phyloP scores from a whole-genome alignment of 2,888 invertebrate genomes.

The Dromius quadrimaculatus region DNA sequence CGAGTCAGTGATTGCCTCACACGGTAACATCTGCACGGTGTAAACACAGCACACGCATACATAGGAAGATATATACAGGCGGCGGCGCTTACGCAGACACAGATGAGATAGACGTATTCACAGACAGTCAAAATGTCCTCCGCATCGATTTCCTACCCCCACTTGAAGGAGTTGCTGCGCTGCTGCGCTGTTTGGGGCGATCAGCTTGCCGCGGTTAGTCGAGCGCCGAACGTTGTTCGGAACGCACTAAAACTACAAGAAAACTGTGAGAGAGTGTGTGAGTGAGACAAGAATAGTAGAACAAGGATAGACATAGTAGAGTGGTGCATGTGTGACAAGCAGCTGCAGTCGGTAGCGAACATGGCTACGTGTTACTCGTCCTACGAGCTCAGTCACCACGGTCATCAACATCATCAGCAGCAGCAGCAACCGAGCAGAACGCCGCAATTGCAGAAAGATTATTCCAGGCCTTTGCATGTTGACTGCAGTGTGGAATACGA shows the following conservation, averaged over 20 bases:
- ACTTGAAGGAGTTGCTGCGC: constrained; percentile 57
- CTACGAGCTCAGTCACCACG: constrained; percentile 63
- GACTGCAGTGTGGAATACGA: constrained; percentile 94
- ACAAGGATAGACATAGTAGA: neutral
- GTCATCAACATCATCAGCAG: constrained; percentile 60
- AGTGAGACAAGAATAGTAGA: constrained; percentile 11
- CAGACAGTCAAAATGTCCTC: constrained; percentile 65
- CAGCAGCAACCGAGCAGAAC: constrained; percentile 63
- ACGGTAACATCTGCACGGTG: constrained; percentile 50
- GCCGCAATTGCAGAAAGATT: constrained; percentile 76
- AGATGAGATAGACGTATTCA: constrained; percentile 64
- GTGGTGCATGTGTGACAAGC: constrained; percentile 18
- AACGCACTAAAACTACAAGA: constrained; percentile 53
- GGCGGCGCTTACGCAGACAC: constrained; percentile 57
- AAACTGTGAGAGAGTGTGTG: constrained; percentile 6
- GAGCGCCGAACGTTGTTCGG: constrained; percentile 63
- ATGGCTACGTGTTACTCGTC: constrained; percentile 64
- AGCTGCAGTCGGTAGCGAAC: constrained; percentile 2
- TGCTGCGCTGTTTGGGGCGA: constrained; percentile 50
- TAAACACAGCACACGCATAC: constrained; percentile 53
- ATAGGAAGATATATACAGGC: constrained; percentile 52
- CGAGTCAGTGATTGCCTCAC: constrained; percentile 62
- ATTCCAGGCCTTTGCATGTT: constrained; percentile 87
- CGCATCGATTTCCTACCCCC: constrained; percentile 68
- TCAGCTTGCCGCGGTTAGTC: constrained; percentile 61